Base-by-base conservation (phyloP, 2,797 vertebrate genomes). In the Diplodus puntazzo region DNA sequence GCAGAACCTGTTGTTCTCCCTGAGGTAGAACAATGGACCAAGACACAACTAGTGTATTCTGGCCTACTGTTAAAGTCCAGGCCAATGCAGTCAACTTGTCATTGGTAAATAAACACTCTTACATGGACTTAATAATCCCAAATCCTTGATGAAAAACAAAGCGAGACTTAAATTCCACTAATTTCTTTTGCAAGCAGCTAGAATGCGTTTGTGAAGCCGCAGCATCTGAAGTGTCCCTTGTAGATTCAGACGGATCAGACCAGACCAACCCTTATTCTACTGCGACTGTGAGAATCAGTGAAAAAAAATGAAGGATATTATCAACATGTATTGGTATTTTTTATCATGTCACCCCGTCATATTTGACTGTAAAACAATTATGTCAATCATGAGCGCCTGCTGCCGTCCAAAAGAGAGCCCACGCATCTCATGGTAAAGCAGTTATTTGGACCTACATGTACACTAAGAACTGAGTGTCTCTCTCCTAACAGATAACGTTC, bases 401-500 rank as follows among this genome's bases (percentile, higher is more conserved):
- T 11, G 11, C 3, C 34, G 57, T 58, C 34, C 8, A 69, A 45
- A 12, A 11, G 46, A 63, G 46, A 46, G 54, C 17, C 49, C 58
- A 18, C 11, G 23, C 7, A 7, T 34, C 34, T 34, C 7, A 34
- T 72, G 11, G 8, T 13, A 53, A 17, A 76, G 14, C 27, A 59
- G 23, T 77, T 63, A 57, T 69, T 71, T 25, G 1, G 12, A 16
- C 16, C 13, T 75, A 45, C 55, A 60, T 69, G 25, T 13, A 61
- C 18, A 65, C 25, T 63, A 17, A 60, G 17, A 62, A 59, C 59
- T 57, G 30, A 48, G 18, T 46, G 52, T 45, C 13, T 39, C 14
- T 52, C 21, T 57, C 23, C 16, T 55, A 16, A 43, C 21, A 54
- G 72, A 70, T 78, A 76, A 80, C 25, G 14, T 49, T 60, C 46